Conservation (phyloP, 2,888 invertebrate genomes). For the Noctuana brunneofusca region DNA sequence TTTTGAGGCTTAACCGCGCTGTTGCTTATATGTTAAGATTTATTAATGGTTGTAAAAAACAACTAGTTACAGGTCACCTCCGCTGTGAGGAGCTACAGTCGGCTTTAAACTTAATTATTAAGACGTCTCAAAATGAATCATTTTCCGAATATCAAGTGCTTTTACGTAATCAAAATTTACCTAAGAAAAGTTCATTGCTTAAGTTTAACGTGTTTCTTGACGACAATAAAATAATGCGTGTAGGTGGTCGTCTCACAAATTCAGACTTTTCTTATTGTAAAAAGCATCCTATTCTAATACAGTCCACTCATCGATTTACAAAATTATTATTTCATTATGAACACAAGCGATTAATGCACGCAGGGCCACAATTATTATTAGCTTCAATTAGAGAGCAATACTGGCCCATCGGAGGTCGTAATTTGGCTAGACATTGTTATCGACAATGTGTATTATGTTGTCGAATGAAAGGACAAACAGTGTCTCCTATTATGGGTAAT, state of each 20-base stretch:
- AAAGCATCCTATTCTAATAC: constrained; percentile 41
- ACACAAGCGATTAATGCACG: constrained; percentile 28
- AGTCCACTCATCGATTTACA: constrained; percentile 42
- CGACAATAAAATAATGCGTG: constrained; percentile 38
- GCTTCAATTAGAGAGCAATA: too few relatives aligned
- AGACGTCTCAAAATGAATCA: constrained; percentile 37
- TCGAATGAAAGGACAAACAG: too few relatives aligned
- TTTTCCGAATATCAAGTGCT: constrained; percentile 41
- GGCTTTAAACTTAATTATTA: constrained; percentile 36
- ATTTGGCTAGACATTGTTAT: too few relatives aligned
- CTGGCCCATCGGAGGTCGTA: too few relatives aligned
- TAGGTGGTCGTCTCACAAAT: constrained; percentile 40
- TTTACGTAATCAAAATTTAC: constrained; percentile 13
- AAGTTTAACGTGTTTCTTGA: constrained; percentile 39
- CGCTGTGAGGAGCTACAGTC: constrained; percentile 24
- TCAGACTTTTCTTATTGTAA: too few relatives aligned
- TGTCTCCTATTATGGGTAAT: too few relatives aligned
- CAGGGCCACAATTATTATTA: too few relatives aligned
- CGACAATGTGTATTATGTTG: too few relatives aligned
- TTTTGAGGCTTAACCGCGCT: constrained; percentile 31
- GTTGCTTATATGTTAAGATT: constrained; percentile 39
- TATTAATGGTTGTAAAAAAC: constrained; percentile 34
- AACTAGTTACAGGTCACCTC: not conserved
- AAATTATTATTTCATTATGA: constrained; percentile 35
- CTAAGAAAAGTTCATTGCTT: constrained; percentile 25